Percentiles rank a stretch among this genome's conserved stretches.
phyloP scores from a whole-genome alignment of 2,113 vertebrate species.

The Pandion haliaetus region DNA sequence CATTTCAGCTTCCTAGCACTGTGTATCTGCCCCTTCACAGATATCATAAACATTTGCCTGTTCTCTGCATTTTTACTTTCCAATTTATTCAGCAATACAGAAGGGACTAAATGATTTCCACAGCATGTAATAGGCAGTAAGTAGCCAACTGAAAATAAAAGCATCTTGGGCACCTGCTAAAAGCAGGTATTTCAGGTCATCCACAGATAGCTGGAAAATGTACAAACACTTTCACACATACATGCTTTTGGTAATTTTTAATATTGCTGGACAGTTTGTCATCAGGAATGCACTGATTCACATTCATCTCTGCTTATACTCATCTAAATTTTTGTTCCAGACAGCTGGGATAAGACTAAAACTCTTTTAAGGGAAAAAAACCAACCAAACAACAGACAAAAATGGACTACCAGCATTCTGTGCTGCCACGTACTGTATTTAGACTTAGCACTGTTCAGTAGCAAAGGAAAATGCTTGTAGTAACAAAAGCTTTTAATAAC shows the following conservation, averaged over 20 bases:
- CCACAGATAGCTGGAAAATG: constrained; percentile 15
- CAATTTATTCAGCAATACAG: constrained; percentile 38
- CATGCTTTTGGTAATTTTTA: not conserved
- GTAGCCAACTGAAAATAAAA: constrained; percentile 57
- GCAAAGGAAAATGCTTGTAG: not conserved
- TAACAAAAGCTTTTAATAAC: not conserved
- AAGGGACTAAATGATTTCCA: constrained; percentile 43
- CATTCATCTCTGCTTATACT: not conserved
- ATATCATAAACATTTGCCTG: constrained; percentile 24
- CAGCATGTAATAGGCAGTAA: not conserved
- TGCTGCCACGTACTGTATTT: not conserved
- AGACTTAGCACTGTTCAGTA: not conserved
- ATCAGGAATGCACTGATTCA: not conserved
- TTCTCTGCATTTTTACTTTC: constrained; percentile 43
- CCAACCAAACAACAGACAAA: not conserved
- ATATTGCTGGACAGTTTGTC: not conserved
- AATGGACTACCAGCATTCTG: not conserved
- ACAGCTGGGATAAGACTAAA: not conserved
- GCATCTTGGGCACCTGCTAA: constrained; percentile 14
- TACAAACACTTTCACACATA: not conserved
- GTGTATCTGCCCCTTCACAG: not conserved
- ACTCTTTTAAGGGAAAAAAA: not conserved
- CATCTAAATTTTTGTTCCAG: not conserved
- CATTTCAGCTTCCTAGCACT: constrained; percentile 1
- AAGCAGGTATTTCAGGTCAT: constrained; percentile 50